Evolutionary conservation across 2,888 invertebrate genomes (phyloP).

Genomic region (Trichopria drosophilae): DNA sequence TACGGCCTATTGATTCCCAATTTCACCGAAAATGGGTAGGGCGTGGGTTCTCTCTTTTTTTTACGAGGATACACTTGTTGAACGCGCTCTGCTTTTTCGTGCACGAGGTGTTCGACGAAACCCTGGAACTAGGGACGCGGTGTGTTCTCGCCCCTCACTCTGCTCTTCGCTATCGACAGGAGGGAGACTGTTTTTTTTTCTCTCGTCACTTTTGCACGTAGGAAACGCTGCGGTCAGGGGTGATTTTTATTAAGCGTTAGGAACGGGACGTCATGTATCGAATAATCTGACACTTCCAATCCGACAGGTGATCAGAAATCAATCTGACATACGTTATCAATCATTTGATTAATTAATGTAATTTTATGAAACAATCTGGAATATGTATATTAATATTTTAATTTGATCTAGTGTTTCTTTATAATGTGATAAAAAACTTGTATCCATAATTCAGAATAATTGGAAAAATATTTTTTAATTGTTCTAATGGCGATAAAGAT

Average conservation of each 20-base stretch:
- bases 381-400: too few relatives aligned
- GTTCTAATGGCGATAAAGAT: too few relatives aligned
- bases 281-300: too few relatives aligned
- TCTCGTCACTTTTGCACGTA: constrained; percentile 43
- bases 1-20: constrained; percentile 56
- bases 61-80: constrained; percentile 57
- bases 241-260: constrained; percentile 53
- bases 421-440: too few relatives aligned
- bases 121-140: constrained; percentile 32
- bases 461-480: too few relatives aligned
- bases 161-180: constrained; percentile 43
- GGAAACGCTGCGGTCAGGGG: constrained; percentile 40
- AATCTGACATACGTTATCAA: too few relatives aligned
- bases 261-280: too few relatives aligned
- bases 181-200: constrained; percentile 48
- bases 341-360: too few relatives aligned
- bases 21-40: constrained; percentile 53
- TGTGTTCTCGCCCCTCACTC: constrained; percentile 38
- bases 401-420: too few relatives aligned
- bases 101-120: constrained; percentile 41
- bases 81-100: constrained; percentile 44
- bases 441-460: too few relatives aligned
- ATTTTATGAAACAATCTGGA: too few relatives aligned
- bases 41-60: constrained; percentile 43
- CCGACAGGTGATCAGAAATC: too few relatives aligned